Conservation (phyloP, 2,797 vertebrate species). For the Scyliorhinus canicula region DNA sequence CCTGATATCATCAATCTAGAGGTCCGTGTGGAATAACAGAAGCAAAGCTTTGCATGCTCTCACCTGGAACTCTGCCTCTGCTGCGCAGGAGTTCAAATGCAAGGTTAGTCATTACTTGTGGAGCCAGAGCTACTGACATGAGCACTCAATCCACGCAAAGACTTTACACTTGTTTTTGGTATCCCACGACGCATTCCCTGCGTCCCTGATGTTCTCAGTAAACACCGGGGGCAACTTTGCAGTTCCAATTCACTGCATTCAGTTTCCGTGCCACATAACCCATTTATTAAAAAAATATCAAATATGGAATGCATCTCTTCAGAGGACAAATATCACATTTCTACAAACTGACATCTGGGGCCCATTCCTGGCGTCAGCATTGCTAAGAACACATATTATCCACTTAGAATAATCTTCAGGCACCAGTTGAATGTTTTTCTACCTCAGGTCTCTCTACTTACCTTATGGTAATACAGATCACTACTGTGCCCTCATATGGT, state of each 20-base stretch:
- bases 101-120: neutral
- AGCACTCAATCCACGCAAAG: neutral
- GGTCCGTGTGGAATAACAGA: neutral
- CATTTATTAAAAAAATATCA: neutral
- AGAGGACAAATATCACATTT: neutral
- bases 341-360: neutral
- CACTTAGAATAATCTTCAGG: neutral
- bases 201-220: neutral
- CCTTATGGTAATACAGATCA: neutral
- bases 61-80: neutral
- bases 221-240: neutral
- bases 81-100: neutral
- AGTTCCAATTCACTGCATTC: neutral
- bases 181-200: neutral
- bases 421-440: too few species aligned
- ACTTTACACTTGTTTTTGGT: neutral
- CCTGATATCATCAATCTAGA: slow-evolving; percentile 17
- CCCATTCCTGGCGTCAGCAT: neutral
- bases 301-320: neutral
- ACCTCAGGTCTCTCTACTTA: neutral
- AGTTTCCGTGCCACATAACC: neutral
- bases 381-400: neutral
- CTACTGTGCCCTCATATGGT: neutral
- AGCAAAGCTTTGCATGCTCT: neutral
- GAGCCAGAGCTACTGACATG: neutral